Evolutionary conservation across 53 echinoderm and acorn worm species (phyloP).

Genomic region (Actinopyga echinites): DNA sequence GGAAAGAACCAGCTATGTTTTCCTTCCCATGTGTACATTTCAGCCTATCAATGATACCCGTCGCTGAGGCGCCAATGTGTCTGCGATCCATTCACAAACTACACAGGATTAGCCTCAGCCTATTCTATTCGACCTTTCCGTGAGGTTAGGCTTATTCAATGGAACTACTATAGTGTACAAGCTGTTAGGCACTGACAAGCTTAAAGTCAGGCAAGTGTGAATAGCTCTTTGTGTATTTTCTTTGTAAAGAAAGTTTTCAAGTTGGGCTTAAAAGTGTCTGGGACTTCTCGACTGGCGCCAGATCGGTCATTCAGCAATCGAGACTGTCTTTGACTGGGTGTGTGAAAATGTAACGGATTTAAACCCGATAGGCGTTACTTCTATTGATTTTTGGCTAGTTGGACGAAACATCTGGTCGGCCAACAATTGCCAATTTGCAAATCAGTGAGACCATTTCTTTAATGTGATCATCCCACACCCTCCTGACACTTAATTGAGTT

Average conservation of each 20-base stretch:
- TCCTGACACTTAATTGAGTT: too few relatives aligned
- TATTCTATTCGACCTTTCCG: constrained; percentile 4
- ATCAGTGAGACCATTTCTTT: too few relatives aligned
- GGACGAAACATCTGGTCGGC: too few relatives aligned
- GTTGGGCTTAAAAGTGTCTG: constrained; percentile 6
- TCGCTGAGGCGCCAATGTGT: constrained; percentile 8
- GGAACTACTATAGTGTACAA: not conserved
- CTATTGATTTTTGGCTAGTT: too few relatives aligned
- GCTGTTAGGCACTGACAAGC: constrained; percentile 6
- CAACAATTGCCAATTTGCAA: too few relatives aligned
- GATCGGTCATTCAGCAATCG: not conserved
- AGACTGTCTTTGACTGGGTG: too few relatives aligned
- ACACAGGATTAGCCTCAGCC: constrained; percentile 7
- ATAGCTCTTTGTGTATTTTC: constrained; percentile 7
- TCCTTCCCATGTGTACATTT: not conserved
- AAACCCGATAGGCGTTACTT: too few relatives aligned
- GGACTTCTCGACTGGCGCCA: constrained; percentile 21
- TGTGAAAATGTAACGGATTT: too few relatives aligned
- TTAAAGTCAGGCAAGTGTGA: not conserved
- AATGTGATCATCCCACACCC: too few relatives aligned
- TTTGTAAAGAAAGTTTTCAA: not conserved
- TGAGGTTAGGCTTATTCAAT: not conserved
- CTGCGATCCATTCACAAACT: not conserved
- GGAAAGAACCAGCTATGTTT: too few relatives aligned
- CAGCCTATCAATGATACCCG: not conserved